These are phyloP conservation scores for Fratercula arctica DNA, from an alignment of 2,797 vertebrate genomes.

Conservation along the genomic window DNA sequence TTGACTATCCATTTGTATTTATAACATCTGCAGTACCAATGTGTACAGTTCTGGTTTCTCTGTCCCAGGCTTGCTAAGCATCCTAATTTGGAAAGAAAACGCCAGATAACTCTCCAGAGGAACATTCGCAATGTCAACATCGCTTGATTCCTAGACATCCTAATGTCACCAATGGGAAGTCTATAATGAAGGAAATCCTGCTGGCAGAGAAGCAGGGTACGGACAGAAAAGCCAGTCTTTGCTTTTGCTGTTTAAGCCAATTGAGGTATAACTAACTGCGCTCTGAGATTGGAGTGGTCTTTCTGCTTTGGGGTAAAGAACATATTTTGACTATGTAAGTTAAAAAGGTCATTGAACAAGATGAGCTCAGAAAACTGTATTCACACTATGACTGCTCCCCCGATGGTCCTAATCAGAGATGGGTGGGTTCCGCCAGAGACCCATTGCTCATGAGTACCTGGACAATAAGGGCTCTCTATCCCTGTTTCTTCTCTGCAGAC, in stretches of 20 bases:
- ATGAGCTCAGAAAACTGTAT: neutral
- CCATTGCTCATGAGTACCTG: neutral
- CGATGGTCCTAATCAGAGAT: neutral
- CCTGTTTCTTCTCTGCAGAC: neutral
- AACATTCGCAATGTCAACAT: neutral
- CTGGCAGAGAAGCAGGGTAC: neutral
- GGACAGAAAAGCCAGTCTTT: neutral
- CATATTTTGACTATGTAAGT: neutral
- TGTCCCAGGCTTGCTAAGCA: constrained; percentile 35
- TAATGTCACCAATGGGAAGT: neutral
- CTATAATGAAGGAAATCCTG: neutral
- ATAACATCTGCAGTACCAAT: constrained; percentile 60
- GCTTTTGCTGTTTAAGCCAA: neutral
- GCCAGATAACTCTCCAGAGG: constrained; percentile 16
- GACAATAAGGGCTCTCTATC: neutral
- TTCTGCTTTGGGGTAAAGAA: neutral
- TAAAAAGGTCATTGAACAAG: neutral
- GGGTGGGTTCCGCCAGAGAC: neutral
- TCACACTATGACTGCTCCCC: neutral
- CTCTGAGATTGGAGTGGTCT: neutral
- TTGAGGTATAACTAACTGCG: neutral
- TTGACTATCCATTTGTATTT: constrained; percentile 66
- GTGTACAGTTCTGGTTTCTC: constrained; percentile 34
- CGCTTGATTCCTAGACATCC: constrained; percentile 37
- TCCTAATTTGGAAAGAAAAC: constrained; percentile 55